A percentile compares a stretch with the other conserved stretches of the same genome.
These are phyloP conservation scores for Acomys russatus DNA, from an alignment of 2,797 vertebrate genomes.

Conservation along the genomic window DNA sequence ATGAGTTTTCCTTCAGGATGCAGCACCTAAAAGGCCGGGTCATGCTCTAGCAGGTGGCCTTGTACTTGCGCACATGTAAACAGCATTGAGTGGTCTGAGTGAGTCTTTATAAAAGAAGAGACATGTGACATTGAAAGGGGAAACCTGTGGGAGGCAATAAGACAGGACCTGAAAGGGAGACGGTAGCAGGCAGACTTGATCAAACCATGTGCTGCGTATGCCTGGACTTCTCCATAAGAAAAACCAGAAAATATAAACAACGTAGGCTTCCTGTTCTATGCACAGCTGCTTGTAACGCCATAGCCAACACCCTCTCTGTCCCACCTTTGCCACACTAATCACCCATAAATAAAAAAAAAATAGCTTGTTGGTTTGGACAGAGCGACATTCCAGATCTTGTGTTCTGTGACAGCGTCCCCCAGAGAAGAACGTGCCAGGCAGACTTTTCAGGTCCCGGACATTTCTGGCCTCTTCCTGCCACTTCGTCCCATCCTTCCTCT, in stretches of 20 bases:
- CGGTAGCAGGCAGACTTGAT: background rate
- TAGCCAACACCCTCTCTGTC: background rate
- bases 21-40: background rate
- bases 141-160: background rate
- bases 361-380: background rate
- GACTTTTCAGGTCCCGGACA: background rate
- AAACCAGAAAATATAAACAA: background rate
- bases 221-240: background rate
- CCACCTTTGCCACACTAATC: background rate
- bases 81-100: background rate
- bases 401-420: background rate
- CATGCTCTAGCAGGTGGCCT: no score
- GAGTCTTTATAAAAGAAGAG: background rate
- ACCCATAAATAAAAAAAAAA: background rate
- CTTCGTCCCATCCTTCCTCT: background rate
- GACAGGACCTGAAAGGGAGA: background rate
- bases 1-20: background rate
- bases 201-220: background rate
- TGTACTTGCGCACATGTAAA: background rate
- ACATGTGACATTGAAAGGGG: background rate
- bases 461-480: background rate
- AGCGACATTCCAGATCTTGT: background rate
- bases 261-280: background rate
- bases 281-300: background rate
- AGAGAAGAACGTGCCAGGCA: background rate